A percentile compares a stretch with the other conserved stretches of the same genome.
phyloP scores from a whole-genome alignment of 2,888 invertebrate genomes.

The Drosophila affinis region DNA sequence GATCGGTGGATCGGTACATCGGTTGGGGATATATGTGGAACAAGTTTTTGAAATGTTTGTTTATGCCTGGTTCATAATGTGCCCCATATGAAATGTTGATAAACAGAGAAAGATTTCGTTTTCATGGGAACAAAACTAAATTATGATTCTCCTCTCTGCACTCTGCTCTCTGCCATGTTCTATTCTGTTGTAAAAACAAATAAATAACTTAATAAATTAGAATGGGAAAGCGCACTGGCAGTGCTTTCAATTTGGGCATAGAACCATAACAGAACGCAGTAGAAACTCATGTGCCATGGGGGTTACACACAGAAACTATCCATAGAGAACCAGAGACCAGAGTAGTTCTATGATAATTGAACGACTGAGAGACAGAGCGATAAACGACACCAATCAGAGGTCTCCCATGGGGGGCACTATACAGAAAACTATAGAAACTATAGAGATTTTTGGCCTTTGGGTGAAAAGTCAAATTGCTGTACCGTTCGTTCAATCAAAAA shows the following conservation, averaged over 20 bases:
- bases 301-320: constrained; percentile 10
- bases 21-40: constrained; percentile 9
- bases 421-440: neutral
- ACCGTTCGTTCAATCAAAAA: constrained; percentile 64
- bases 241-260: constrained; percentile 68
- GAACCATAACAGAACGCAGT: constrained; percentile 55
- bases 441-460: constrained; percentile 47
- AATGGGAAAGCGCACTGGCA: constrained; percentile 14
- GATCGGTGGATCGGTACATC: neutral
- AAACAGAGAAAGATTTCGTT: constrained; percentile 19
- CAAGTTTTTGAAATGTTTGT: constrained; percentile 65
- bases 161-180: constrained; percentile 11
- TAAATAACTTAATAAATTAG: constrained; percentile 45
- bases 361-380: constrained; percentile 60
- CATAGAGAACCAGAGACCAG: neutral
- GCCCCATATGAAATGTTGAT: constrained; percentile 26
- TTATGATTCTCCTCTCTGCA: constrained; percentile 29
- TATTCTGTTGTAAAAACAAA: constrained; percentile 21
- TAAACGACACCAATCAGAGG: constrained; percentile 49
- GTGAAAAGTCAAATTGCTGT: constrained; percentile 69
- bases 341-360: constrained; percentile 61
- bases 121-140: constrained; percentile 11
- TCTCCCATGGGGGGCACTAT: constrained; percentile 25
- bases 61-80: constrained; percentile 65
- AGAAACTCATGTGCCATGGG: constrained; percentile 11